Conservation (phyloP, 2,888 invertebrate genomes). For the Blomia tropicalis region DNA sequence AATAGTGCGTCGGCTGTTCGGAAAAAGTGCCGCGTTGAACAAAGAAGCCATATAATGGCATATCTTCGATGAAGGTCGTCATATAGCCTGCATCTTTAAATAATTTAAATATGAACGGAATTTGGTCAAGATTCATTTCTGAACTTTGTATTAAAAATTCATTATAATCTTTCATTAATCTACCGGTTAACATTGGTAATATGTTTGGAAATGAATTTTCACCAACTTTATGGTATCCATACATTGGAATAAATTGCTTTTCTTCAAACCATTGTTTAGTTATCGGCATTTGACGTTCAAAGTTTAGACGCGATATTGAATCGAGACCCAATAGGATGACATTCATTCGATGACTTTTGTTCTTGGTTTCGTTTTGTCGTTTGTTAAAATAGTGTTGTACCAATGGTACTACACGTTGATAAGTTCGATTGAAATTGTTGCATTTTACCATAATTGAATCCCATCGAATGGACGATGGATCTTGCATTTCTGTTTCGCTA, state of each 20-base stretch:
- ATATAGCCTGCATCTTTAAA: not conserved
- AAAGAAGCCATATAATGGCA: not conserved
- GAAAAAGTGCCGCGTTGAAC: not conserved
- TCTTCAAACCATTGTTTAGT: conserved; percentile 48
- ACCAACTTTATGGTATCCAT: conserved; percentile 49
- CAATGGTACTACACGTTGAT: not conserved
- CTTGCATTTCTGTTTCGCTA: not conserved
- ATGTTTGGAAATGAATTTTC: conserved; percentile 38
- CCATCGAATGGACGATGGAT: not conserved
- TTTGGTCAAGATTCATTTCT: not conserved
- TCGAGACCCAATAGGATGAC: conserved; percentile 67
- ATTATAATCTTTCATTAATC: not conserved
- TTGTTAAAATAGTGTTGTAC: not conserved
- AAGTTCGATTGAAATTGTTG: not conserved
- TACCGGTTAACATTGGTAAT: conserved; percentile 32
- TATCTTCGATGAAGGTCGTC: conserved; percentile 3
- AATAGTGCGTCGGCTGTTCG: not conserved
- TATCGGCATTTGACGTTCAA: conserved; percentile 55
- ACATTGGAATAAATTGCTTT: conserved; percentile 50
- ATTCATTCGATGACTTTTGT: conserved; percentile 35
- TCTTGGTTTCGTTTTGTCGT: not conserved
- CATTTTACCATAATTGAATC: not conserved
- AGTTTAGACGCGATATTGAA: conserved; percentile 62
- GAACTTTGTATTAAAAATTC: not conserved
- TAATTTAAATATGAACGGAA: not conserved